phyloP scores from a whole-genome alignment of 2,113 vertebrate species.

The Corythornis cristatus region DNA sequence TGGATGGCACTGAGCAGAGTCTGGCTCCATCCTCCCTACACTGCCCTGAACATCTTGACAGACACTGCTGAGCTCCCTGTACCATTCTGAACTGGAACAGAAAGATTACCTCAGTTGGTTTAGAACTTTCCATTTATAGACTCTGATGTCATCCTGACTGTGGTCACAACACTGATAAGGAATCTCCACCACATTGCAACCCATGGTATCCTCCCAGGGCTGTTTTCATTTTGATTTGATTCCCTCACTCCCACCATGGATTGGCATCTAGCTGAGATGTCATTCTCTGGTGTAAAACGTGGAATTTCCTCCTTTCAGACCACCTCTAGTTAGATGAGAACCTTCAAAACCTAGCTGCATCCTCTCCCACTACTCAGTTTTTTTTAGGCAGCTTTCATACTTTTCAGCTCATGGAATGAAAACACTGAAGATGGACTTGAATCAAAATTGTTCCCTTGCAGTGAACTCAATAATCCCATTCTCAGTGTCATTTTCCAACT shows the following conservation, averaged over 20 bases:
- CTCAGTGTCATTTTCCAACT: background rate
- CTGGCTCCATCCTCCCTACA: too few species aligned
- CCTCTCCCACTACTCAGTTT: background rate
- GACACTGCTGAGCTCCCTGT: too few species aligned
- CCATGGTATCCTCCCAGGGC: accelerated
- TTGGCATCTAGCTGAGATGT: background rate
- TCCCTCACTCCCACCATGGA: background rate
- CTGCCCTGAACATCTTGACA: too few species aligned
- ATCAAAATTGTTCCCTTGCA: background rate
- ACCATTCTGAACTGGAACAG: background rate
- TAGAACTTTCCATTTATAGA: background rate
- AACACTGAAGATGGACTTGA: background rate
- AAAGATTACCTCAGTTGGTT: background rate
- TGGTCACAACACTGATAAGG: background rate
- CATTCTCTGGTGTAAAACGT: background rate
- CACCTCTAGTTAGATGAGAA: background rate
- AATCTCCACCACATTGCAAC: background rate
- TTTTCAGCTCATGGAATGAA: background rate
- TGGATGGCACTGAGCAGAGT: too few species aligned
- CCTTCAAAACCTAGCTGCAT: background rate
- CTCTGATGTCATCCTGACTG: background rate
- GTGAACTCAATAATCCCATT: background rate
- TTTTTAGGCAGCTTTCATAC: background rate
- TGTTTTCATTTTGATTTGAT: background rate
- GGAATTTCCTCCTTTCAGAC: background rate